phyloP scores from a whole-genome alignment of 2,888 invertebrate species.

The Ptychoptera albimana region DNA sequence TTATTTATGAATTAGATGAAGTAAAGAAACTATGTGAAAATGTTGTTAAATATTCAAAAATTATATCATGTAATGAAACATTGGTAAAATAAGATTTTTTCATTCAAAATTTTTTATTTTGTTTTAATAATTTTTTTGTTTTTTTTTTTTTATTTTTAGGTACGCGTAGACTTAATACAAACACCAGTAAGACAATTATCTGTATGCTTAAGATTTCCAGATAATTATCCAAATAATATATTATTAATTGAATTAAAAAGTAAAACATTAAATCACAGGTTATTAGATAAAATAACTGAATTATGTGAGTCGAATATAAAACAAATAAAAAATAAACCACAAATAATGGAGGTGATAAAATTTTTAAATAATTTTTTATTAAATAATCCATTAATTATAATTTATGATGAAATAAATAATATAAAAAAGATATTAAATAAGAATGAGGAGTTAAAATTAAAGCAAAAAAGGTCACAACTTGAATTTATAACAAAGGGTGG shows the following conservation, averaged over 20 bases:
- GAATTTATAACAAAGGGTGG: conserved; percentile 38
- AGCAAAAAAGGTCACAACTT: conserved; percentile 46
- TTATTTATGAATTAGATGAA: conserved; percentile 48
- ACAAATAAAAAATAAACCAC: conserved; percentile 40
- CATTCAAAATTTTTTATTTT: neutral
- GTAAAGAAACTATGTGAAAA: conserved; percentile 44
- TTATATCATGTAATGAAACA: conserved; percentile 46
- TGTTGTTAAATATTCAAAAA: conserved; percentile 40
- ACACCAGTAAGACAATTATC: conserved; percentile 44
- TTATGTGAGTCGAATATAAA: conserved; percentile 44
- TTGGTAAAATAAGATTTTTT: conserved; percentile 30
- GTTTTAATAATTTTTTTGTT: neutral
- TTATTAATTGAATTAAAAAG: conserved; percentile 53
- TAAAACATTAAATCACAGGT: conserved; percentile 45
- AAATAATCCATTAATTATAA: conserved; percentile 54
- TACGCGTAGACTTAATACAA: conserved; percentile 45
- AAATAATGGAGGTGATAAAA: conserved; percentile 34
- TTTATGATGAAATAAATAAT: conserved; percentile 50
- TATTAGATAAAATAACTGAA: conserved; percentile 42
- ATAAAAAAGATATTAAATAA: conserved; percentile 36
- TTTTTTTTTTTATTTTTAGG: conserved; percentile 5
- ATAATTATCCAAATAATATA: conserved; percentile 40
- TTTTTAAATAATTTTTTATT: conserved; percentile 47
- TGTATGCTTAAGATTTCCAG: conserved; percentile 48
- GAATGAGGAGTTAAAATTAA: conserved; percentile 43